Conservation (phyloP, 1,140 invertebrate genomes). For the Tenebrio molitor region DNA sequence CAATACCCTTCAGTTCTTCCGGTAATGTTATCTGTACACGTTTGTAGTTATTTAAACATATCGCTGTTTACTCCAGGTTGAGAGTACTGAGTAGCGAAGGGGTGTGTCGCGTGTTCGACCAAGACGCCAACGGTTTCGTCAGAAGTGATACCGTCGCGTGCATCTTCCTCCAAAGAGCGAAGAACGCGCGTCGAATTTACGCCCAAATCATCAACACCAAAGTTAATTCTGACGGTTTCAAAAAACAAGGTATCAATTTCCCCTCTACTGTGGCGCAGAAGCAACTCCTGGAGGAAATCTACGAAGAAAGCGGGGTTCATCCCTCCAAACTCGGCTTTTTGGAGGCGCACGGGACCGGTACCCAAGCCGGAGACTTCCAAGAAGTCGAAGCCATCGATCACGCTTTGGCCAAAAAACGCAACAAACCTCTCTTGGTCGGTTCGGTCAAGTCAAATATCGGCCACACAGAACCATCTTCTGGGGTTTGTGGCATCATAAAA, state of each 20-base stretch:
- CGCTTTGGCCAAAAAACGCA: constrained; percentile 80
- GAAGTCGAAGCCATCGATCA: constrained; percentile 89
- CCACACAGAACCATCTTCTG: constrained; percentile 92
- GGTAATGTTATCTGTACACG: constrained; percentile 63
- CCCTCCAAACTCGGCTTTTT: constrained; percentile 83
- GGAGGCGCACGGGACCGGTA: constrained; percentile 95
- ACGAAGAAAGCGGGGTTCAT: constrained; percentile 84
- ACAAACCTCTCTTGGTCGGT: constrained; percentile 83
- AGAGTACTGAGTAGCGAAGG: constrained; percentile 91
- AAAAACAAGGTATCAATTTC: constrained; percentile 87
- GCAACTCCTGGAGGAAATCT: constrained; percentile 85
- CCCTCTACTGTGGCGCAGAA: constrained; percentile 89
- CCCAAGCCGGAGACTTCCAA: constrained; percentile 87
- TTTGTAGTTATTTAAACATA: too few species aligned
- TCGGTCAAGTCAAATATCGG: constrained; percentile 96
- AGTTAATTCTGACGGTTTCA: constrained; percentile 88
- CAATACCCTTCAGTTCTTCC: constrained; percentile 85
- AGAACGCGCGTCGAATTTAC: constrained; percentile 84
- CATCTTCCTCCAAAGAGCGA: constrained; percentile 85
- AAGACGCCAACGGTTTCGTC: constrained; percentile 81
- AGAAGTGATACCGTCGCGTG: constrained; percentile 84
- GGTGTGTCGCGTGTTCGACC: constrained; percentile 91
- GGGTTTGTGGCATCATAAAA: constrained; percentile 87
- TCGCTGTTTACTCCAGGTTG: too few species aligned
- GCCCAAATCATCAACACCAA: constrained; percentile 71